A percentile compares a stretch with the other conserved stretches of the same genome.
Conservation (phyloP, 1,140 invertebrate species). For the Drosophila mayri region DNA sequence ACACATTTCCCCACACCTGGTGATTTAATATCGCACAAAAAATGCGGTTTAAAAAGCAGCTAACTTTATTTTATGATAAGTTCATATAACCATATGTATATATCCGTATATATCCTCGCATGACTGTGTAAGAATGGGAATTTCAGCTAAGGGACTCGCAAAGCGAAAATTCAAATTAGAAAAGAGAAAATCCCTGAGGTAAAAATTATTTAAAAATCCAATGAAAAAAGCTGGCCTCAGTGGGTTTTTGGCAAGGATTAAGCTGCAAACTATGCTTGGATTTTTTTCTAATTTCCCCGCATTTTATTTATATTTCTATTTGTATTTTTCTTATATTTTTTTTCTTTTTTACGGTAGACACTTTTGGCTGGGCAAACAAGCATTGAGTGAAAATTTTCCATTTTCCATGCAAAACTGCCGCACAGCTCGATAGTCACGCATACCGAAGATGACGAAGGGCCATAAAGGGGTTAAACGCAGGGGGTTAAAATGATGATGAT, state of each 20-base stretch:
- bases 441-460: constrained; percentile 16
- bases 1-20: constrained; percentile 42
- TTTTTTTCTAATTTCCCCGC: background rate
- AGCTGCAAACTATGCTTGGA: background rate
- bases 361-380: constrained; percentile 70
- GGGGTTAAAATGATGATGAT: background rate
- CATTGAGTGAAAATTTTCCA: constrained; percentile 78
- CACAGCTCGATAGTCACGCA: constrained; percentile 81
- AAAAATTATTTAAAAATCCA: constrained; percentile 53
- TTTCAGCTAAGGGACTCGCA: constrained; percentile 15
- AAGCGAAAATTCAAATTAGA: constrained; percentile 48
- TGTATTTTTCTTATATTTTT: background rate
- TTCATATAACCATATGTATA: constrained; percentile 51
- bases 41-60: constrained; percentile 77
- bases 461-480: constrained; percentile 15
- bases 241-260: too few relatives aligned
- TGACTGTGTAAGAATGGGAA: constrained; percentile 16
- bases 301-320: background rate
- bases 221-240: constrained; percentile 41
- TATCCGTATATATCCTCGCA: background rate
- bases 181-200: constrained; percentile 16
- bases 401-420: constrained; percentile 79
- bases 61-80: constrained; percentile 80
- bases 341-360: too few relatives aligned
- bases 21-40: constrained; percentile 74